Percentiles rank a stretch among this genome's conserved stretches.
Conservation (phyloP, 2,888 invertebrate genomes). For the Notodonta ziczac region DNA sequence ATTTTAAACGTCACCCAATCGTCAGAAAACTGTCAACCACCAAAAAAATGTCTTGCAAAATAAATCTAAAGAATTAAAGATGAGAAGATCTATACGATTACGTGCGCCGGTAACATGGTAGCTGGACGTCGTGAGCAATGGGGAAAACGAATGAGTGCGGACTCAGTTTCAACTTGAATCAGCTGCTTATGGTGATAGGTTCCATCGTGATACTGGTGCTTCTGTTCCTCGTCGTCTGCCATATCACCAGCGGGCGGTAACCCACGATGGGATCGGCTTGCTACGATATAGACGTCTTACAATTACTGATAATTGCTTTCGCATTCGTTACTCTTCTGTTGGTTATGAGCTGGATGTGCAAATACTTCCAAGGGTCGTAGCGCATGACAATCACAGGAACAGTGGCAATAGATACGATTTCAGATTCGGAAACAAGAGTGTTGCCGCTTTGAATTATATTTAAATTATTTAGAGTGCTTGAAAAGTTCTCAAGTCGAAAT, state of each 20-base stretch:
- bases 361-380: conserved; percentile 55
- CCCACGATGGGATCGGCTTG: conserved; percentile 39
- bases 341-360: conserved; percentile 71
- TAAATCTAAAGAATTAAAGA: conserved; percentile 10
- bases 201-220: conserved; percentile 65
- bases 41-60: conserved; percentile 8
- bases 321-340: conserved; percentile 64
- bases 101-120: conserved; percentile 35
- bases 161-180: conserved; percentile 61
- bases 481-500: too few relatives aligned
- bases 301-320: conserved; percentile 60
- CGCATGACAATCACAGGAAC: background rate
- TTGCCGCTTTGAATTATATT: too few relatives aligned
- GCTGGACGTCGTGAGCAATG: conserved; percentile 33
- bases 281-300: conserved; percentile 56
- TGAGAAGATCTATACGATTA: conserved; percentile 9
- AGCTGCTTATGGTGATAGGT: conserved; percentile 65
- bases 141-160: conserved; percentile 38
- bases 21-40: background rate
- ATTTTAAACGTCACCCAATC: conserved; percentile 17
- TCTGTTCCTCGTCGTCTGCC: conserved; percentile 66
- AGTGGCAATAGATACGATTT: too few relatives aligned
- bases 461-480: too few relatives aligned
- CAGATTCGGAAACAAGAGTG: background rate
- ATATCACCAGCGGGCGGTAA: conserved; percentile 59